Conservation (phyloP, 2,888 invertebrate genomes). For the Meganola albula region DNA sequence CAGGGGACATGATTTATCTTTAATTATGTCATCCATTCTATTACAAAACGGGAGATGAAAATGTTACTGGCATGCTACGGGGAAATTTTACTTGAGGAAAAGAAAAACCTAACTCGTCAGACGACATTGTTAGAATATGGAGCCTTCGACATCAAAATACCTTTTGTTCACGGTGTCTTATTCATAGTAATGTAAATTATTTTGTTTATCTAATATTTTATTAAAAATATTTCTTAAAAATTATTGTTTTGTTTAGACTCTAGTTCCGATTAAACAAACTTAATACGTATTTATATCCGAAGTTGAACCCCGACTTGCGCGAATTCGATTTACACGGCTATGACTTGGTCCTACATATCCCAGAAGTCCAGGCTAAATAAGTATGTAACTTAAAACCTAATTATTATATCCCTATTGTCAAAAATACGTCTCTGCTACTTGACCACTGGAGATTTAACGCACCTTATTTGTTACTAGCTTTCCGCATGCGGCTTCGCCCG, state of each 20-base stretch:
- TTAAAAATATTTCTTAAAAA: constrained; percentile 4
- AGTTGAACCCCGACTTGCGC: neutral
- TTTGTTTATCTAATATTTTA: neutral
- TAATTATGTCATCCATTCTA: too few species aligned
- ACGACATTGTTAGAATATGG: constrained; percentile 14
- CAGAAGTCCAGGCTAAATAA: too few species aligned
- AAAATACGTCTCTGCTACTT: too few species aligned
- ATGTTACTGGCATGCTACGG: neutral
- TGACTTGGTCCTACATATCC: too few species aligned
- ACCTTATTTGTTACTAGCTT: too few species aligned
- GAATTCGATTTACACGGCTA: too few species aligned
- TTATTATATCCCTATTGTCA: too few species aligned
- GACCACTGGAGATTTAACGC: too few species aligned
- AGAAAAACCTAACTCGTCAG: constrained; percentile 12
- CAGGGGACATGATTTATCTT: too few species aligned
- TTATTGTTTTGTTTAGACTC: constrained; percentile 5
- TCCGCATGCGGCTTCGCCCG: too few species aligned
- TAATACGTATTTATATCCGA: neutral
- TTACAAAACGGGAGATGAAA: neutral
- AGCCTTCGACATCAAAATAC: constrained; percentile 13
- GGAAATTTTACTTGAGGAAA: constrained; percentile 10
- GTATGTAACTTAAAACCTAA: too few species aligned
- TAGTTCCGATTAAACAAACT: neutral
- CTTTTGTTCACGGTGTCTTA: neutral
- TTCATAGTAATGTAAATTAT: neutral